Percentiles rank a stretch among this genome's conserved stretches.
Conservation (phyloP, 2,888 invertebrate species). For the Nasonia oneida region DNA sequence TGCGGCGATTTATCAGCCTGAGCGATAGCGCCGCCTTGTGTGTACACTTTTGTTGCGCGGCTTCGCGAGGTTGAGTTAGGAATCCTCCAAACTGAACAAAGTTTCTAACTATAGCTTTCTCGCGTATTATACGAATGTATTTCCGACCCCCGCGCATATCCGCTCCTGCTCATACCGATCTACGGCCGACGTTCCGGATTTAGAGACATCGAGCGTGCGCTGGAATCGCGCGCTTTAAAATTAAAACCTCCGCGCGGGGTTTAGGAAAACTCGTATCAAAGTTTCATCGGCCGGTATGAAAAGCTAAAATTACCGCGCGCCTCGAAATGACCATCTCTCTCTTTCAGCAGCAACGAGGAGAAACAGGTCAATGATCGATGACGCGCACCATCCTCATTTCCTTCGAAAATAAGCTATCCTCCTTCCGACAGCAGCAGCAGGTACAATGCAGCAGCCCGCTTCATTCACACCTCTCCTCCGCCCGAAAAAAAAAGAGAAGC, state of each 20-base stretch:
- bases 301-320: background rate
- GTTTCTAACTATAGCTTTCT: no score
- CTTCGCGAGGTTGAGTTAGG: background rate
- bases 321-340: background rate
- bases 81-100: background rate
- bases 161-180: background rate
- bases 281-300: background rate
- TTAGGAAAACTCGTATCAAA: no score
- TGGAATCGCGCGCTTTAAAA: background rate
- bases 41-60: background rate
- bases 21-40: background rate
- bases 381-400: background rate
- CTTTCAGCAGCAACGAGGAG: background rate
- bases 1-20: slow-evolving; percentile 36
- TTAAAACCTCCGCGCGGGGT: background rate
- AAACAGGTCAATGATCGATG: slow-evolving; percentile 15
- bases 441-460: background rate
- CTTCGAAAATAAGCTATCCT: background rate
- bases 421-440: background rate
- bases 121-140: background rate
- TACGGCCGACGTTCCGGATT: no score
- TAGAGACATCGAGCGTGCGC: background rate
- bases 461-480: background rate
- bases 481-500: background rate
- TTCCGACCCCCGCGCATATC: background rate